A percentile compares a stretch with the other conserved stretches of the same genome.
These are phyloP conservation scores for Cyclophora albipunctata DNA, from an alignment of 2,888 invertebrate species.

Conservation along the genomic window DNA sequence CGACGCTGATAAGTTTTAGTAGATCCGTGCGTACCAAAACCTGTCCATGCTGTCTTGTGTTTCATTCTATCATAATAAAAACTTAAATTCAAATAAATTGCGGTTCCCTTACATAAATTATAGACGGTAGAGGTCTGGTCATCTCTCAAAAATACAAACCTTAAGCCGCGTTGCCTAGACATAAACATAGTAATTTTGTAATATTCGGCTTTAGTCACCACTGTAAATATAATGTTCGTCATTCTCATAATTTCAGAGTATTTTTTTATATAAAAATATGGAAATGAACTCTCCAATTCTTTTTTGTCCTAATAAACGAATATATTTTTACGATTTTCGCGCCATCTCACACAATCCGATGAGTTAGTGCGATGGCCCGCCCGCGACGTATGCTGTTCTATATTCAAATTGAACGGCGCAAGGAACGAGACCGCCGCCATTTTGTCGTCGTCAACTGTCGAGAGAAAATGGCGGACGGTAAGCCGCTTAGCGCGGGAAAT, in stretches of 20 bases:
- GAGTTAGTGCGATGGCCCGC: constrained; percentile 67
- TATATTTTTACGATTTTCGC: constrained; percentile 70
- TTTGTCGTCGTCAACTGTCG: constrained; percentile 54
- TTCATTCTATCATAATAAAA: too few species aligned
- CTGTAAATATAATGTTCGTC: too few species aligned
- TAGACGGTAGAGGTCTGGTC: too few species aligned
- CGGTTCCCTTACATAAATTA: too few species aligned
- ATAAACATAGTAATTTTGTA: too few species aligned
- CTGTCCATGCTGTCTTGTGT: not conserved
- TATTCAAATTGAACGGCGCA: constrained; percentile 70
- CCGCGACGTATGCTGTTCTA: constrained; percentile 73
- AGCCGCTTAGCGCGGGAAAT: constrained; percentile 47
- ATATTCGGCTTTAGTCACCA: too few species aligned
- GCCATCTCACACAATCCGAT: constrained; percentile 71
- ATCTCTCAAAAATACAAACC: too few species aligned
- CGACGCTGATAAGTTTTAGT: not conserved
- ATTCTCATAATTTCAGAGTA: too few species aligned
- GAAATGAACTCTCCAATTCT: constrained; percentile 21
- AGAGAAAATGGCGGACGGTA: constrained; percentile 24
- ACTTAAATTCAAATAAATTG: too few species aligned
- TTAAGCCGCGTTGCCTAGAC: too few species aligned
- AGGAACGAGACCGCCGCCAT: constrained; percentile 58
- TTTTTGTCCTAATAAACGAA: constrained; percentile 46
- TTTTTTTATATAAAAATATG: too few species aligned
- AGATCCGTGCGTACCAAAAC: not conserved